phyloP scores from a whole-genome alignment of 2,797 vertebrate species.

The Myiotriccus ornatus region DNA sequence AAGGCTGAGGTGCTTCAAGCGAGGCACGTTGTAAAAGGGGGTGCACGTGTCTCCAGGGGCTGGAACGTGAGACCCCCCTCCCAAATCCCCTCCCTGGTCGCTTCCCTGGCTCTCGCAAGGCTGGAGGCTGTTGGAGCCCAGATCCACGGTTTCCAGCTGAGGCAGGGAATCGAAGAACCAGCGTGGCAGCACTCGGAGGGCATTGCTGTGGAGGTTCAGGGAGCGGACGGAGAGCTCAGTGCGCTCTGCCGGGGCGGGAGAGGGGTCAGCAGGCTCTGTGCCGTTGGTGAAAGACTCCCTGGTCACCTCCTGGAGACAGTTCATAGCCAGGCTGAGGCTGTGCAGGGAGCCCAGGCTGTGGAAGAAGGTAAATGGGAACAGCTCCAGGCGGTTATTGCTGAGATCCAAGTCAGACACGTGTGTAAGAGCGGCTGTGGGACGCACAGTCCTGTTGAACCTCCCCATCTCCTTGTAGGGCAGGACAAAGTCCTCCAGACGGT shows the following conservation, averaged over 20 bases:
- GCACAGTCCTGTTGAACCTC: not conserved
- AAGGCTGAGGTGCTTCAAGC: constrained; percentile 41
- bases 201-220: constrained; percentile 32
- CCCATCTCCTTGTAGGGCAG: constrained; percentile 67
- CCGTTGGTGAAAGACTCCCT: rapidly evolving
- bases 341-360: constrained; percentile 73
- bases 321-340: constrained; percentile 76
- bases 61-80: rapidly evolving
- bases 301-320: constrained; percentile 77
- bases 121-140: constrained; percentile 46
- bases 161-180: constrained; percentile 56
- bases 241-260: rapidly evolving
- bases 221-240: not conserved
- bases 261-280: not conserved
- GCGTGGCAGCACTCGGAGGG: not conserved
- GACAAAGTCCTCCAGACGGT: not conserved
- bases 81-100: not conserved
- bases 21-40: constrained; percentile 13
- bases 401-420: constrained; percentile 76
- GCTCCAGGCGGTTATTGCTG: constrained; percentile 79
- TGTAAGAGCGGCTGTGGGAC: constrained; percentile 27
- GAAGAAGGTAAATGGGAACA: constrained; percentile 75
- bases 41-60: not conserved
- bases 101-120: not conserved
- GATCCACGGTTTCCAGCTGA: constrained; percentile 31